A percentile compares a stretch with the other conserved stretches of the same genome.
phyloP scores from a whole-genome alignment of 1,140 invertebrate species.

The Bradysia coprophila region DNA sequence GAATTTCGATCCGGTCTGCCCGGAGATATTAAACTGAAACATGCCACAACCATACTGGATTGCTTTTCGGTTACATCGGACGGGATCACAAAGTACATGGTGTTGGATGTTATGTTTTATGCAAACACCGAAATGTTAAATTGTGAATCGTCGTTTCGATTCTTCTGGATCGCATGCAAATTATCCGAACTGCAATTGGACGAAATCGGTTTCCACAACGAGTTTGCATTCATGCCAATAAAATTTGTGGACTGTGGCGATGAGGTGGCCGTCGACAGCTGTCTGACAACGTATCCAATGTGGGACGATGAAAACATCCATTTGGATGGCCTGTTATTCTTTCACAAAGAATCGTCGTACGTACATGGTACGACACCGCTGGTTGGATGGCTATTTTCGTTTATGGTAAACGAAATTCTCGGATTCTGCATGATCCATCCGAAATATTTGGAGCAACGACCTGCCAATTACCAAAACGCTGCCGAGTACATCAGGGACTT shows the following conservation, averaged over 20 bases:
- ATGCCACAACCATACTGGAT: slow-evolving; percentile 41
- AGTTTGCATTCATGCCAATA: slow-evolving; percentile 11
- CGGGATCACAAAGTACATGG: slow-evolving; percentile 50
- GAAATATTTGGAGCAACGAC: slow-evolving; percentile 23
- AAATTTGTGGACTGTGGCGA: slow-evolving; percentile 5
- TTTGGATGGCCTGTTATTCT: slow-evolving; percentile 66
- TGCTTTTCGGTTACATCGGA: slow-evolving; percentile 51
- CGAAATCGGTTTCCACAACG: slow-evolving; percentile 5
- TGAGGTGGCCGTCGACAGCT: neutral
- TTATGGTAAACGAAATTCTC: slow-evolving; percentile 68
- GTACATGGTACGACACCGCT: slow-evolving; percentile 59
- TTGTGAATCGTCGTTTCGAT: slow-evolving; percentile 39
- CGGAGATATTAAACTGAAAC: slow-evolving; percentile 36
- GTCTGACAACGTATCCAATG: slow-evolving; percentile 7
- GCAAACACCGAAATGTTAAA: slow-evolving; percentile 52
- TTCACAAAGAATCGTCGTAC: slow-evolving; percentile 62
- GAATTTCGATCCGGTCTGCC: slow-evolving; percentile 49
- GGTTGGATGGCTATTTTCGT: slow-evolving; percentile 74
- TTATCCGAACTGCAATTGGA: slow-evolving; percentile 9
- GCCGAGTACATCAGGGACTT: no score
- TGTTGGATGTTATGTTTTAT: slow-evolving; percentile 72
- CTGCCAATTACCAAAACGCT: slow-evolving; percentile 29
- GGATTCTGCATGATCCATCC: slow-evolving; percentile 26
- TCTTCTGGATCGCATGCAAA: slow-evolving; percentile 17
- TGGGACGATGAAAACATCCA: slow-evolving; percentile 18